Base-by-base conservation (phyloP, 2,797 vertebrate species). In the Threskiornis aethiopicus region DNA sequence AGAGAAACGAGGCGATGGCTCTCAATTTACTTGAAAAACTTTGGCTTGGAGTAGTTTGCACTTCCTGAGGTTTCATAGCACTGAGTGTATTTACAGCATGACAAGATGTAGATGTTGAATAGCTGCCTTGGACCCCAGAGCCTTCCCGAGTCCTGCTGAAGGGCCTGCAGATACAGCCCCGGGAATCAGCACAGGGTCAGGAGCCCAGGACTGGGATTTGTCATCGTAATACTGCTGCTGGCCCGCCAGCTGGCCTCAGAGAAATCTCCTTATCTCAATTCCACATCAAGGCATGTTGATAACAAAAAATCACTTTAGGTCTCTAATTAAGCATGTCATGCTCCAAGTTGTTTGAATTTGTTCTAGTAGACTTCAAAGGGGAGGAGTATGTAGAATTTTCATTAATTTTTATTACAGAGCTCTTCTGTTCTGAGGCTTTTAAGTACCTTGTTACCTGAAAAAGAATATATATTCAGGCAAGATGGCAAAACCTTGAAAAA, bases 41-140 rank as follows among this genome's bases (percentile, higher is more conserved):
- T 2, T 2, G 61, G 42, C n/a, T 28, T 13, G 25, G 26, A 31
- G 37, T 6, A 4, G 25, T 24, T 49, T 1, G 18, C 42, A 0
- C 3, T 42, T n/a, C 8, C 65, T 8, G 46, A 4, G 41, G 25
- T 11, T 9, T 35, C 28, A 0, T 2, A 19, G 41, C 47, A 3
- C 55, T 7, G 44, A 5, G 19, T 1, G 26, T 12, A 0, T n/a
- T 49, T 8, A 4, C 26, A 13, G 55, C 51, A 1, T 4, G 25
- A 3, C 31, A 1, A 35, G n/a, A 10, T 24, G 58, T 10, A 4
- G 12, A 10, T 17, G 44, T 6, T 3, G 20, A 17, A 5, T n/a
- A 44, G 44, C 26, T 42, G 0, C 22, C 16, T 13, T 4, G 51
- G 46, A 14, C 20, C 35, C 6, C 42, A 1, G 0, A 26, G 16